Base-by-base conservation (phyloP, 2,797 vertebrate genomes). In the Hoplostethus mediterraneus region DNA sequence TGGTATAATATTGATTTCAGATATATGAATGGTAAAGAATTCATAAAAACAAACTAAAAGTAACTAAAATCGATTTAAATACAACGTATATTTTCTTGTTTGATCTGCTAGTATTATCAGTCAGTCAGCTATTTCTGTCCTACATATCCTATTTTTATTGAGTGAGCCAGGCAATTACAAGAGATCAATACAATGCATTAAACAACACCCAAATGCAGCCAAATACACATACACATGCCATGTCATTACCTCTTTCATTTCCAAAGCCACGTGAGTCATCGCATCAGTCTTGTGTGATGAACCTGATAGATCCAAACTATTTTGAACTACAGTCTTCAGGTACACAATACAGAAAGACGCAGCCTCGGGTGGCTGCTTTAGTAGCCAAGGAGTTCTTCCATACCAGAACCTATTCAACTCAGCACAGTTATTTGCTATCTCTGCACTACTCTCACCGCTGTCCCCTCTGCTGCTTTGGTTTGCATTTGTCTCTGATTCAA, bases 181-280 rank as follows among this genome's bases (percentile, higher is more conserved):
- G 10, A 33, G 13, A 63, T 13, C 42, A 40, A 31, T 52, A 17
- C 21, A 31, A 53, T 14, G 25, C 8, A 42, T 10, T 51, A 53
- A 38, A 42, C 11, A 6, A 30, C 17, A 45, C 31, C 4, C 44
- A 68, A 8, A 62, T 11, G 28, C 40, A 63, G 8, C 14, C 14
- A 61, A 38, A 8, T 6, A 16, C n/a, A 49, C 21, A 16, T 21
- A 53, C 58, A 58, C 57, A 59, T 36, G 16, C 55, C 7, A 5
- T 55, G 28, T 31, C 16, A 53, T 89, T 92, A 94, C 93, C 92
- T 93, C 77, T 49, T 54, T 86, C 2, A 63, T 81, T 74, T 87
- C 90, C 90, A 93, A 74, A 70, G 67, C 48, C 83, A 30, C 66
- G 78, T 94, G 93, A 13, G 71, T 90, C 93, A 93, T 63, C 73